phyloP scores from a whole-genome alignment of 2,113 vertebrate genomes.

The Tamias sibiricus region DNA sequence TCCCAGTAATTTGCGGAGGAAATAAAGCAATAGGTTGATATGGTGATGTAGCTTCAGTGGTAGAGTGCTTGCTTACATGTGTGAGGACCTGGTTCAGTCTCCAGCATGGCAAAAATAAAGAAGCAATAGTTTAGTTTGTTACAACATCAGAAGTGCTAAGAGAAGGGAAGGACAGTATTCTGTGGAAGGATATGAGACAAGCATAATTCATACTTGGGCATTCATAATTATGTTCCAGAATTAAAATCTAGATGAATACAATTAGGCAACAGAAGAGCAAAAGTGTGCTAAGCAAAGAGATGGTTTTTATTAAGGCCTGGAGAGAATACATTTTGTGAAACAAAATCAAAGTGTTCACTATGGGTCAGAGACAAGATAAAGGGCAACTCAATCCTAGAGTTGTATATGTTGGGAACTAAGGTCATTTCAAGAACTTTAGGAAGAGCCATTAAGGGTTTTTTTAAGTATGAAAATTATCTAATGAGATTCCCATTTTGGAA shows the following conservation, averaged over 20 bases:
- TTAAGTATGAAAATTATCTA: not conserved
- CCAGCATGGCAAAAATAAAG: not conserved
- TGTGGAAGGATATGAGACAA: not conserved
- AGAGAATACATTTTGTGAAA: not conserved
- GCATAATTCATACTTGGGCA: not conserved
- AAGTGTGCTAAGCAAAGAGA: not conserved
- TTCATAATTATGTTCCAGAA: conserved; percentile 3
- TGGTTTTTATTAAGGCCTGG: not conserved
- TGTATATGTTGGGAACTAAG: not conserved
- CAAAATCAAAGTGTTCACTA: not conserved
- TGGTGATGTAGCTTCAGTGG: no score
- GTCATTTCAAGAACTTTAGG: conserved; percentile 16
- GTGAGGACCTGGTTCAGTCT: no score
- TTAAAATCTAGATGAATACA: not conserved
- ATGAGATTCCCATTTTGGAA: conserved; percentile 36
- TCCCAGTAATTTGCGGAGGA: not conserved
- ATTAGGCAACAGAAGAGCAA: not conserved
- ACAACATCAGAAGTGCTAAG: not conserved
- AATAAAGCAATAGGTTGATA: not conserved
- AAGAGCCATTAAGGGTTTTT: not conserved
- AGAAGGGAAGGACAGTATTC: not conserved
- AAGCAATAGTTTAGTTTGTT: not conserved
- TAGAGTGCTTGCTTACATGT: no score
- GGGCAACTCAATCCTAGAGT: not conserved
- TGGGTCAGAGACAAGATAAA: not conserved